phyloP scores from a whole-genome alignment of 2,797 vertebrate species.

The Galaxias olidus region DNA sequence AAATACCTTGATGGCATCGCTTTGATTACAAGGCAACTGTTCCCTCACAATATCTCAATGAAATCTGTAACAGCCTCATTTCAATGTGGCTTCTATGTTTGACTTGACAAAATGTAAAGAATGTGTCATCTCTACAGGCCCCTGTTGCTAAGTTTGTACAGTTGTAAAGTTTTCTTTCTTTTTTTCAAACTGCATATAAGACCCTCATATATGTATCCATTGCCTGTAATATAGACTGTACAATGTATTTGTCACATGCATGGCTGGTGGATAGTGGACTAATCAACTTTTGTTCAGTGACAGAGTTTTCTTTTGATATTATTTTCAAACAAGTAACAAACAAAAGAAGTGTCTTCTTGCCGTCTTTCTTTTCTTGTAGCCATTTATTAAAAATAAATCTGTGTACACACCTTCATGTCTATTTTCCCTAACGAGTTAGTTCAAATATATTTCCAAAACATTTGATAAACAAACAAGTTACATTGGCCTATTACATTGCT shows the following conservation, averaged over 20 bases:
- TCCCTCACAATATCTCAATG: no score
- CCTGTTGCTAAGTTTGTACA: slow-evolving; percentile 48
- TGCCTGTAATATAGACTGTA: slow-evolving; percentile 15
- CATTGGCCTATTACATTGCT: no score
- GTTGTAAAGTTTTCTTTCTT: slow-evolving; percentile 57
- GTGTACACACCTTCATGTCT: slow-evolving; percentile 16
- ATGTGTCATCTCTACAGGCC: slow-evolving; percentile 8
- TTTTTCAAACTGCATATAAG: slow-evolving; percentile 45
- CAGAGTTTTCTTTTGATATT: slow-evolving; percentile 11
- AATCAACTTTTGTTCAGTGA: slow-evolving; percentile 32
- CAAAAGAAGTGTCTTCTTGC: slow-evolving; percentile 18
- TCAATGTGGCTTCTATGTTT: no score
- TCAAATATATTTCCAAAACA: background rate
- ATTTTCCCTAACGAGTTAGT: background rate
- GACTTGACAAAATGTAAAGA: background rate
- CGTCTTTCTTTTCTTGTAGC: slow-evolving; percentile 34
- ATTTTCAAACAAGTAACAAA: slow-evolving; percentile 5
- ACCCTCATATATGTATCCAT: slow-evolving; percentile 27
- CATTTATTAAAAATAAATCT: slow-evolving; percentile 56
- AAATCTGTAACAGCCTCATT: no score
- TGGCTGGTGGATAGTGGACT: slow-evolving; percentile 20
- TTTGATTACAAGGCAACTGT: no score
- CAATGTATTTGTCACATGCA: slow-evolving; percentile 23
- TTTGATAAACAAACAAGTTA: no score
- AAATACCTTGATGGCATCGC: no score